These are phyloP conservation scores for Poliocrania exsul DNA, from an alignment of 2,797 vertebrate genomes.

Conservation along the genomic window DNA sequence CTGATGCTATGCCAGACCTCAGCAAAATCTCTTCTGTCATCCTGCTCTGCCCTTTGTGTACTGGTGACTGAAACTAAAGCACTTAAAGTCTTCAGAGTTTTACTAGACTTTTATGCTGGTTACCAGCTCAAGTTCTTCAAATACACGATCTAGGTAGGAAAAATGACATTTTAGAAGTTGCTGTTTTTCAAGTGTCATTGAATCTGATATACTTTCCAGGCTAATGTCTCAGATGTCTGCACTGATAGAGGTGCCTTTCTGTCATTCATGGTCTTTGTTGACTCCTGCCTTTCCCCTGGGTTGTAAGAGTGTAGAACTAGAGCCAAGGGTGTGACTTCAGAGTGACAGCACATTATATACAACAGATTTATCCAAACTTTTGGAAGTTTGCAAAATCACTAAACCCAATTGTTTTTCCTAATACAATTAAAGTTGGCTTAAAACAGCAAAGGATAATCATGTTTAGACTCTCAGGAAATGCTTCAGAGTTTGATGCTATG, in stretches of 20 bases:
- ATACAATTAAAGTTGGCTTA: background rate
- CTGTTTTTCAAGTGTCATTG: background rate
- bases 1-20: background rate
- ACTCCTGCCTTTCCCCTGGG: background rate
- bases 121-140: background rate
- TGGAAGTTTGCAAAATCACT: background rate
- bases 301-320: background rate
- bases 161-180: background rate
- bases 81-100: background rate
- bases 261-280: background rate
- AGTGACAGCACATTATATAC: background rate
- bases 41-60: background rate
- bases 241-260: background rate
- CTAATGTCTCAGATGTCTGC: background rate
- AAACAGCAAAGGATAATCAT: background rate
- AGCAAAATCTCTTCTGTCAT: rapidly evolving
- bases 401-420: background rate
- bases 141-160: rapidly evolving
- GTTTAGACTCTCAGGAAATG: background rate
- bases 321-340: background rate
- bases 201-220: background rate
- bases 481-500: background rate
- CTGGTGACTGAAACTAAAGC: background rate
- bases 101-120: background rate
- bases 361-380: background rate